Evolutionary conservation across 1,140 invertebrate genomes (phyloP).

Genomic region (Adelges cooleyi): DNA sequence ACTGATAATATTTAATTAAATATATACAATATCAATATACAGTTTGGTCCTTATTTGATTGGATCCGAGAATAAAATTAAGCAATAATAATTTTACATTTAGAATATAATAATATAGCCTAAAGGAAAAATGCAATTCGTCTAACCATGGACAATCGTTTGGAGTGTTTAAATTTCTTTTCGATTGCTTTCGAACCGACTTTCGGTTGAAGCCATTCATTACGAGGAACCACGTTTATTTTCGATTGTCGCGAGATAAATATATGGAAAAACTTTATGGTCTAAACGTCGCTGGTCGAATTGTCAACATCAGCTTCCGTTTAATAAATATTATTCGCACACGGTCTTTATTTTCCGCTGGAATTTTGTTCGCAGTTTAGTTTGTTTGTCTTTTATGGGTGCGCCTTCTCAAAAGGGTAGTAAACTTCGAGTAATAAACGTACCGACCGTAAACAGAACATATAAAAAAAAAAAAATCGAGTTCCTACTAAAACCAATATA

Average conservation of each 20-base stretch:
- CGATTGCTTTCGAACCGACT: no score
- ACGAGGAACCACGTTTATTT: background rate
- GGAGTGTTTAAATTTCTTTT: no score
- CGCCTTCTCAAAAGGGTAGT: background rate
- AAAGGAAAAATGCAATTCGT: no score
- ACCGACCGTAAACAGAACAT: background rate
- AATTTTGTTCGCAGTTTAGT: slow-evolving; percentile 14
- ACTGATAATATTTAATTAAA: no score
- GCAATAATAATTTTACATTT: no score
- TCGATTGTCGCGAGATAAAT: slow-evolving; percentile 2
- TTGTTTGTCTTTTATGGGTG: slow-evolving; percentile 4
- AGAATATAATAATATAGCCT: no score
- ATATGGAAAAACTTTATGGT: slow-evolving; percentile 14
- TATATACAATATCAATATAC: no score
- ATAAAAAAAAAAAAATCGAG: background rate
- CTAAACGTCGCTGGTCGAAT: slow-evolving; percentile 2
- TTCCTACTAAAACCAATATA: background rate
- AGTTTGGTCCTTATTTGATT: no score
- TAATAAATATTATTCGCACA: slow-evolving; percentile 18
- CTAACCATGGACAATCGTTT: no score
- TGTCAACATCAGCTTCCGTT: slow-evolving; percentile 18
- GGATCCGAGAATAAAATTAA: no score
- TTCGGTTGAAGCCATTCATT: background rate
- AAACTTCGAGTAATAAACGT: slow-evolving; percentile 21
- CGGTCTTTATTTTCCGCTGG: slow-evolving; percentile 3